phyloP scores from a whole-genome alignment of 1,140 invertebrate species.

The Ectropis grisescens region DNA sequence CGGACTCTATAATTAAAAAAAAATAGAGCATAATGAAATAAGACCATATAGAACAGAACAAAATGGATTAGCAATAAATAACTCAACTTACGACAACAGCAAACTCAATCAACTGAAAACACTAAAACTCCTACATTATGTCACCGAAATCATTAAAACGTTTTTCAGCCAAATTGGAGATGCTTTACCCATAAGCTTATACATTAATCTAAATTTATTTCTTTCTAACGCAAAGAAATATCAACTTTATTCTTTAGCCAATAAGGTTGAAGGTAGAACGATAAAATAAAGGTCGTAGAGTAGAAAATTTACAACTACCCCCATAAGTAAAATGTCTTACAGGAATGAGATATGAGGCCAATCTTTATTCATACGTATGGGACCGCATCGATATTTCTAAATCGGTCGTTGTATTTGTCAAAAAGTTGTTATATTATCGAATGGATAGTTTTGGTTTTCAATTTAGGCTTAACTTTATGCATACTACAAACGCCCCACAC shows the following conservation, averaged over 20 bases:
- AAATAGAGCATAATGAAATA: too few relatives aligned
- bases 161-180: slow-evolving; percentile 6
- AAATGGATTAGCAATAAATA: too few relatives aligned
- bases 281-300: slow-evolving; percentile 2
- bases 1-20: too few relatives aligned
- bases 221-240: slow-evolving; percentile 1
- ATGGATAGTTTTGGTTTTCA: too few relatives aligned
- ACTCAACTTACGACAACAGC: too few relatives aligned
- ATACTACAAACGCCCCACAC: too few relatives aligned
- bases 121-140: too few relatives aligned
- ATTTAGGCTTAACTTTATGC: too few relatives aligned
- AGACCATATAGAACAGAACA: too few relatives aligned
- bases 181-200: background rate
- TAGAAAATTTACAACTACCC: slow-evolving; percentile 40
- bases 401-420: slow-evolving; percentile 30
- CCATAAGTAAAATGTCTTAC: slow-evolving; percentile 40
- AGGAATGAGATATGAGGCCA: slow-evolving; percentile 35
- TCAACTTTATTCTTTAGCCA: background rate
- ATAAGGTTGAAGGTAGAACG: background rate
- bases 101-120: too few relatives aligned
- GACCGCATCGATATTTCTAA: slow-evolving; percentile 14
- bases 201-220: slow-evolving; percentile 12
- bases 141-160: slow-evolving; percentile 8
- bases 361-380: slow-evolving; percentile 41
- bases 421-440: slow-evolving; percentile 20